These are phyloP conservation scores for Hylomyscus alleni DNA, from an alignment of 2,797 vertebrate species.

Conservation along the genomic window DNA sequence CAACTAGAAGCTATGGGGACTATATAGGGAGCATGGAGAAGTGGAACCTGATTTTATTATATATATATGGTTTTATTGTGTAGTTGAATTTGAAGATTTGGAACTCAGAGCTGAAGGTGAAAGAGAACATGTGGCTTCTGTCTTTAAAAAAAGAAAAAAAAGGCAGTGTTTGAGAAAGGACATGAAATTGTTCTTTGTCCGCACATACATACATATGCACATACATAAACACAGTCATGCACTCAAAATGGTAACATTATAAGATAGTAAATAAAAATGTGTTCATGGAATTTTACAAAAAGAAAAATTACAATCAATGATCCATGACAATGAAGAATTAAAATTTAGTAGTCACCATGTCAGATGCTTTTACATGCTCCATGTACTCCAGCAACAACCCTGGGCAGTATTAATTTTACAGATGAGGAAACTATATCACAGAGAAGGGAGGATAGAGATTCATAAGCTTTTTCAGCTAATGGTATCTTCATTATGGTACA, in stretches of 20 bases:
- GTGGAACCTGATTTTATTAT: too few species aligned
- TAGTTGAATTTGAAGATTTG: not conserved
- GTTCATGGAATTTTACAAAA: conserved; percentile 18
- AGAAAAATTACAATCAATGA: not conserved
- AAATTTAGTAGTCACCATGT: conserved; percentile 5
- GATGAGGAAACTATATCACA: not conserved
- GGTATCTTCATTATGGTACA: not conserved
- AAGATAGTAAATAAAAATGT: not conserved
- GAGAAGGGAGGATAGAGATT: not conserved
- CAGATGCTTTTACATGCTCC: not conserved
- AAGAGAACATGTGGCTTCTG: not conserved
- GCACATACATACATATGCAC: not conserved
- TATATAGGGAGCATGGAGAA: too few species aligned
- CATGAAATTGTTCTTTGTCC: too few species aligned
- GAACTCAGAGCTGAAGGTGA: not conserved
- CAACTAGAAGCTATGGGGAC: too few species aligned
- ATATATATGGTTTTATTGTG: not conserved
- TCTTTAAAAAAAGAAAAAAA: not conserved
- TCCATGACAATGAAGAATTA: not conserved
- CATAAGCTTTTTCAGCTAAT: not conserved
- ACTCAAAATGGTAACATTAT: not conserved
- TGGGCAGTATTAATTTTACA: conserved; percentile 14
- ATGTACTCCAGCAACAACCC: not conserved
- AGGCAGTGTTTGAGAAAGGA: not conserved
- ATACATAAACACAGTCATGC: not conserved